Base-by-base conservation (phyloP, 2,113 vertebrate species). In the Tragulus kanchil region DNA sequence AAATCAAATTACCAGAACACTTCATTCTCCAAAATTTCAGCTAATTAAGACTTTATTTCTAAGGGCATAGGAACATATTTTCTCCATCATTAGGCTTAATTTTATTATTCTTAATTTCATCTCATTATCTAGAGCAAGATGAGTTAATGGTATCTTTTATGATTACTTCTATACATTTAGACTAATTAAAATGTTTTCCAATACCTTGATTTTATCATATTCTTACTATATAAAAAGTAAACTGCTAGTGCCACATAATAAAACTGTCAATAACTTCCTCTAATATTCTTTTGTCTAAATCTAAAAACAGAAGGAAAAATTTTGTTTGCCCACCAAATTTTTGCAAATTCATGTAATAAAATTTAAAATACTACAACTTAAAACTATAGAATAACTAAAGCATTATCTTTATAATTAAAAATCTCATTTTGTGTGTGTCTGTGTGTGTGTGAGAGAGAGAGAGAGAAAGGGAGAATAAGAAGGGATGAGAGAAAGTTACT, bases 21-120 rank as follows among this genome's bases (percentile, higher is more conserved):
- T 36, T 93, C 19, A 86, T 89, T 89, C 23, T 56, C 25, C 10
- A 62, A 89, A 93, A 78, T 85, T 92, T 31, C 31, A 82, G 28
- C 26, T 95, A 95, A 97, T 86, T 93, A 93, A 96, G 69, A 16
- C 25, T 94, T 97, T 71, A 78, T 69, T 91, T 93, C 42, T 91
- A 85, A 93, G 45, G 31, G 13, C 25, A 85, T 21, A 81, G 15
- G 42, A n/a, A 95, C 91, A 91, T 82, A 93, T 85, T 96, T 90
- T 97, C 89, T 94, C 42, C n/a, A 85, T 93, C 85, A 97, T 85
- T 83, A 88, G 71, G 25, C 23, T 91, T 90, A 92, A 64, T 90
- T 96, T 96, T 87, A 87, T 83, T 89, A 90, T 93, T 82, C 48
- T 90, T 54, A 96, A 82, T 82, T 96, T 91, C 9, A 90, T 77